Percentiles rank a stretch among this genome's conserved stretches.
These are phyloP conservation scores for Verasper variegatus DNA, from an alignment of 2,113 vertebrate species.

Conservation along the genomic window DNA sequence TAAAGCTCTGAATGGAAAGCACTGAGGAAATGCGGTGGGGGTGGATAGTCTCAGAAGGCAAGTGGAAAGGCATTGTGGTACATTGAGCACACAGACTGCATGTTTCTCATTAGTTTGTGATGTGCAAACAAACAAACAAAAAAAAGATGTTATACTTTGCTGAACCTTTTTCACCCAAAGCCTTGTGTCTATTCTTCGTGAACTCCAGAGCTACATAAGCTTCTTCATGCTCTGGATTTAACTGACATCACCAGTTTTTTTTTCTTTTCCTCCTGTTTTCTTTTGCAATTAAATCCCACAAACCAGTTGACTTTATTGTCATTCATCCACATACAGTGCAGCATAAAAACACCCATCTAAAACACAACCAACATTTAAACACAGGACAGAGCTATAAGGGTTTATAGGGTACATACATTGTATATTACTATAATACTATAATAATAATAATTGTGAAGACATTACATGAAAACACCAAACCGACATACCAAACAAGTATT, in stretches of 20 bases:
- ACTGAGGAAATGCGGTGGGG: not conserved
- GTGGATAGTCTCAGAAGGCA: not conserved
- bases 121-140: not conserved
- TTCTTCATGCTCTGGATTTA: too few relatives aligned
- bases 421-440: too few relatives aligned
- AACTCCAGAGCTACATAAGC: not conserved
- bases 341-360: too few relatives aligned
- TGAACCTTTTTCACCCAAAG: not conserved
- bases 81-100: not conserved
- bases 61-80: not conserved
- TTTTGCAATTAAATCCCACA: not conserved
- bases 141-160: not conserved
- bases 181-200: not conserved
- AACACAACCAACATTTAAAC: too few relatives aligned
- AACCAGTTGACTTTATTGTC: not conserved
- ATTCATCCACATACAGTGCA: too few relatives aligned
- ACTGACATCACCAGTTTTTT: too few relatives aligned
- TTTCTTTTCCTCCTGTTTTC: not conserved
- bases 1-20: not conserved
- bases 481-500: too few relatives aligned
- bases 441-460: too few relatives aligned
- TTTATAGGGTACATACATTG: too few relatives aligned
- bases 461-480: too few relatives aligned
- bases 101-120: not conserved
- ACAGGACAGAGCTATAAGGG: too few relatives aligned